These are phyloP conservation scores for Nyctibius bracteatus DNA, from an alignment of 2,113 vertebrate species.

Conservation along the genomic window DNA sequence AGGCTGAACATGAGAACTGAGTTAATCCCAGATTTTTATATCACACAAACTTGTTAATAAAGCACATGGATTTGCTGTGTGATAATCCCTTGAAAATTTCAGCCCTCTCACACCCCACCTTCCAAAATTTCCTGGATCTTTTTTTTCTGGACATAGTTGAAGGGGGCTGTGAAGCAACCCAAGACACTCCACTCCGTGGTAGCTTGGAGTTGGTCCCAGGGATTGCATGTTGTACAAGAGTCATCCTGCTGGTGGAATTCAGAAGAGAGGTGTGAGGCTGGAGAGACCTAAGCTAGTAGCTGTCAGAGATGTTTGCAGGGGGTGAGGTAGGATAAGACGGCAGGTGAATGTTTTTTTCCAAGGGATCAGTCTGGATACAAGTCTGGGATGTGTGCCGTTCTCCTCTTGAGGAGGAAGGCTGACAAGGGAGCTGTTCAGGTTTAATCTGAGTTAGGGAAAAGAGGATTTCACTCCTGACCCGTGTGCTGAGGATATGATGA, in stretches of 20 bases:
- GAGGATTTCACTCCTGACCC: background rate
- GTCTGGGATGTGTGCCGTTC: background rate
- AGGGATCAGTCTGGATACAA: background rate
- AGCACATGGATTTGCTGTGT: background rate
- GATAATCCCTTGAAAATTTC: background rate
- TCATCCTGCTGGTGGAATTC: background rate
- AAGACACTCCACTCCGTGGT: background rate
- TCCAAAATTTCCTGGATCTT: background rate
- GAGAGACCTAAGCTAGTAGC: background rate
- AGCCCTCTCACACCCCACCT: background rate
- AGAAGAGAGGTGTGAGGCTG: background rate
- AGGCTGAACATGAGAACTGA: background rate
- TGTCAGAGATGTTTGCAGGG: background rate
- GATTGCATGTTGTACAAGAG: background rate
- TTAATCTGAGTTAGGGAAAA: background rate
- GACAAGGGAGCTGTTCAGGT: background rate
- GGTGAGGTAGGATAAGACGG: background rate
- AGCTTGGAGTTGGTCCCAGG: background rate
- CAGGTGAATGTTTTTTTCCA: background rate
- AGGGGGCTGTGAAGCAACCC: background rate
- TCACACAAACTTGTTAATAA: background rate
- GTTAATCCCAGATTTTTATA: conserved; percentile 31
- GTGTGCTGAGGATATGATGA: background rate
- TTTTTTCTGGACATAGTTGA: background rate
- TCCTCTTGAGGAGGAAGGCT: background rate